Base-by-base conservation (phyloP, 2,113 vertebrate species). In the Columba livia region DNA sequence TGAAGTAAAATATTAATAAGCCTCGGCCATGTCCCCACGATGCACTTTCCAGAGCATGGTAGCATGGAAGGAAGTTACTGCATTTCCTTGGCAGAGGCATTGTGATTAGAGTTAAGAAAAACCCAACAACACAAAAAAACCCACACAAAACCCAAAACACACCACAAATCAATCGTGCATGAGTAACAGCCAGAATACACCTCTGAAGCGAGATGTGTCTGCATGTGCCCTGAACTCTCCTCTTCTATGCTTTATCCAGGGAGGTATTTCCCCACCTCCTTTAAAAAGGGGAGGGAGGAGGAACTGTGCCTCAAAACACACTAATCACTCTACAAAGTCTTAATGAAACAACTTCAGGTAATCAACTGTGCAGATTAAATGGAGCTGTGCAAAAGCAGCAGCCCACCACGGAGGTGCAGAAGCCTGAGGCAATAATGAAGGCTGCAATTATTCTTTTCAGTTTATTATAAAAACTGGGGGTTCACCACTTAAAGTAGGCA, bases 51-150 rank as follows among this genome's bases (percentile, higher is more conserved):
- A 20, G 48, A 69, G 57, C 28, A 31, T 2, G 18, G 54, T 5
- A 86, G 36, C 64, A 74, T 61, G 57, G 34, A 90, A 83, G 57
- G 72, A 88, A 89, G 50, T 72, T n/a, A 50, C 47, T 90, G 56
- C 60, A 70, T 7, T 57, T 94, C 88, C 64, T 90, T 48, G 61
- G 36, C 50, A 69, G 31, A 75, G 40, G 42, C 36, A 93, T 69
- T 72, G 36, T 53, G 32, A 32, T 85, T 21, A 29, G 40, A 25
- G 48, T 12, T 4, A 56, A 56, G 58, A 28, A 26, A 9, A 31
- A 9, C 26, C 51, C 25, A 53, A 13, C 51, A 50, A 24, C 48
- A 21, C 48, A 29, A 64, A 71, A 48, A 64, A 64, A 32, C 17
- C 36, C 44, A 44, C 3, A 19, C 23, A 42, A 44, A 42, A 34